A percentile compares a stretch with the other conserved stretches of the same genome.
Conservation (phyloP, 2,888 invertebrate species). For the Pollenia griseotomentosa region DNA sequence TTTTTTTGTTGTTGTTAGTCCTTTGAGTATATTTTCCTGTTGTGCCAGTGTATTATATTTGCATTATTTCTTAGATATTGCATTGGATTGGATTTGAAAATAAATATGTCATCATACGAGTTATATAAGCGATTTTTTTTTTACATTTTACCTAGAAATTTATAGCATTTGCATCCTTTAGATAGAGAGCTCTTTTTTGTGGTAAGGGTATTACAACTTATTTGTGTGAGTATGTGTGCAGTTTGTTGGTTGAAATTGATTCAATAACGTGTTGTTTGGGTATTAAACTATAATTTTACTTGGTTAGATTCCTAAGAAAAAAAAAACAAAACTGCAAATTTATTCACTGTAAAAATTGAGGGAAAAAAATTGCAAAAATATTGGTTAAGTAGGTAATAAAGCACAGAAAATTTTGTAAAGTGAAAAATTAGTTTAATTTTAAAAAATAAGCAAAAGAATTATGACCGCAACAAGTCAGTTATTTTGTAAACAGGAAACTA, state of each 20-base stretch:
- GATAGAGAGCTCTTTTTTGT: not conserved
- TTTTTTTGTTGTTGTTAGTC: not conserved
- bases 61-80: slow-evolving; percentile 45
- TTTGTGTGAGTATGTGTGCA: not conserved
- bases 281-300: slow-evolving; percentile 49
- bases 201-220: not conserved
- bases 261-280: slow-evolving; percentile 48
- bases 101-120: slow-evolving; percentile 54
- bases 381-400: slow-evolving; percentile 35
- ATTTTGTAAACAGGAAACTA: not conserved
- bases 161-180: slow-evolving; percentile 13
- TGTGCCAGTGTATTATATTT: slow-evolving; percentile 58
- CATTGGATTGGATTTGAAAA: slow-evolving; percentile 40
- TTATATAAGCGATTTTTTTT: not conserved
- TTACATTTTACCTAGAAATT: slow-evolving; percentile 14
- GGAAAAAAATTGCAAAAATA: slow-evolving; percentile 22
- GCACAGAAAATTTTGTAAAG: slow-evolving; percentile 18
- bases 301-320: slow-evolving; percentile 6
- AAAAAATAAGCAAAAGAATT: not conserved
- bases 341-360: slow-evolving; percentile 11
- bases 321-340: slow-evolving; percentile 21
- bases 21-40: slow-evolving; percentile 50
- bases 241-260: slow-evolving; percentile 9
- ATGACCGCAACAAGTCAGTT: slow-evolving; percentile 17
- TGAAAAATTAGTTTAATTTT: slow-evolving; percentile 32